Evolutionary conservation across 2,888 invertebrate genomes (phyloP), one percentile per base, ranked within the genome.

Genomic region (Rutpela maculata): DNA sequence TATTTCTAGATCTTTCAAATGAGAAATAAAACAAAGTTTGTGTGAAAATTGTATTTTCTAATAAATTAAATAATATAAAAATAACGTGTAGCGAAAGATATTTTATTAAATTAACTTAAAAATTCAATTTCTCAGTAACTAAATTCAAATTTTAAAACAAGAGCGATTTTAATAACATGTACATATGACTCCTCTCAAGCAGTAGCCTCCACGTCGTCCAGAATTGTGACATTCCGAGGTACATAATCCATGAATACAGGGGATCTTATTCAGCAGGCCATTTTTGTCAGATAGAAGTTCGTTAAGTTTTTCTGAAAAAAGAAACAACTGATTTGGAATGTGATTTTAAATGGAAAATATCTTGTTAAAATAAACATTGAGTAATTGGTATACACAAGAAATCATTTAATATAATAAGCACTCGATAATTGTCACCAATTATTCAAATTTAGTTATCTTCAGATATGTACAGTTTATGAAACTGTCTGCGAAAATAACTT

Each of bases 221-320:
- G 70, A 70, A 38, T 70, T 60, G 56, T 60, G 18, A 43, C 70
- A 70, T 35, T 70, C 60, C n/a, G 19, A 18, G 35, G 38, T 26
- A 19, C 70, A 70, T 1, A 22, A 0, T 6, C 60, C 26, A 19
- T 19, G 60, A n/a, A 70, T 60, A 43, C 70, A 70, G 1, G 70
- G 60, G 43, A 2, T 18, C 43, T 50, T 70, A 22, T 70, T 60
- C 10, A 70, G 26, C 12, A 70, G 22, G 15, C 70, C 70, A 3
- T 59, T 59, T 11, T 70, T 70, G 1, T 70, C 60, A 1, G 68
- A 56, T n/a, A 57, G 35, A 26, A 12, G 18, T 6, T 57, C 35
- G 18, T 35, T 35, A 17, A 70, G 60, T 31, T 60, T 70, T 26
- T 70, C 70, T 70, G 70, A 60, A 70, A 70, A 70, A 22, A 9